Percentiles rank a stretch among this genome's conserved stretches.
These are phyloP conservation scores for Rhingia rostrata DNA, from an alignment of 2,888 invertebrate species.

Conservation along the genomic window DNA sequence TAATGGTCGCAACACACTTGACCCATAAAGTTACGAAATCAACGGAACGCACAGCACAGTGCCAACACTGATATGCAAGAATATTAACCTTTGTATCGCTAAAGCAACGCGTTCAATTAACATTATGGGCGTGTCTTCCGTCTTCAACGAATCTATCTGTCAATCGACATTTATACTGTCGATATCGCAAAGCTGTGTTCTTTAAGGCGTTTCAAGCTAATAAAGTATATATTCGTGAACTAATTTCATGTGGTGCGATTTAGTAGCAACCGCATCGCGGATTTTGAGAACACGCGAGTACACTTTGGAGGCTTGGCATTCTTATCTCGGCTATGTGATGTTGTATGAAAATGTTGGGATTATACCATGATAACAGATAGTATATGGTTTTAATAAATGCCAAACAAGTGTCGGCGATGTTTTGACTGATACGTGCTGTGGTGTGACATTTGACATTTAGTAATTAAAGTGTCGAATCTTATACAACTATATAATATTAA, in stretches of 20 bases:
- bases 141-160: constrained; percentile 11
- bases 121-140: constrained; percentile 5
- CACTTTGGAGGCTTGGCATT: constrained; percentile 51
- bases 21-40: constrained; percentile 41
- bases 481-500: not conserved
- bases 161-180: constrained; percentile 25
- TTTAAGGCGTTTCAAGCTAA: constrained; percentile 1
- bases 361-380: constrained; percentile 12
- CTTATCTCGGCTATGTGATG: constrained; percentile 26
- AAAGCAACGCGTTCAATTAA: not conserved
- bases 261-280: not conserved
- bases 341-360: not conserved
- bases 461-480: constrained; percentile 22
- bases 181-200: not conserved
- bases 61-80: not conserved
- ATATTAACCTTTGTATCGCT: not conserved
- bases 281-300: not conserved
- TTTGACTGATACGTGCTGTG: constrained; percentile 2
- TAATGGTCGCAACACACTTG: constrained; percentile 42
- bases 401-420: constrained; percentile 15
- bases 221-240: not conserved
- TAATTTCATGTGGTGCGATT: not conserved
- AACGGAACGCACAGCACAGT: constrained; percentile 14
- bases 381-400: constrained; percentile 28
- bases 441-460: constrained; percentile 25